Evolutionary conservation across 2,888 invertebrate genomes (phyloP), one percentile per base, ranked within the genome.

Genomic region (Gandaritis pyraliata): DNA sequence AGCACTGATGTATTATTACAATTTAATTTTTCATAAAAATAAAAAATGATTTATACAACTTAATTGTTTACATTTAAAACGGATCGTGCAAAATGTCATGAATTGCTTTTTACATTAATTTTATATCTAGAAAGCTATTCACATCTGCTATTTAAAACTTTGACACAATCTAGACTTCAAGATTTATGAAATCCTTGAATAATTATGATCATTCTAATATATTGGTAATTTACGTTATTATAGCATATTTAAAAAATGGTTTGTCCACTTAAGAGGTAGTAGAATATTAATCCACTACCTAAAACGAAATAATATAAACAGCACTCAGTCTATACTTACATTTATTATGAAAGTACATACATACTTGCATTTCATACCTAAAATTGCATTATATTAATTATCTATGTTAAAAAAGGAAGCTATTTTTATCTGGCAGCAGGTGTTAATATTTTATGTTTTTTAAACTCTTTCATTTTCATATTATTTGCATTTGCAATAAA

Each of bases 11-110:
- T 73, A 68, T 74, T 75, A 76, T 80, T 83, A 83, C 82, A 85
- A 73, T 82, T 82, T 84, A 81, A 78, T 82, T 81, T 72, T 74
- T 70, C 61, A 70, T 76, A 82, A 82, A 84, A 83, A 78, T 85
- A 80, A 86, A 86, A 87, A 86, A 72, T 78, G 82, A 83, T 85
- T 85, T 87, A 77, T 85, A 87, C 87, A 88, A 80, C 84, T 67
- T 48, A 63, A 72, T 74, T 69, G 61, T 71, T 76, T 76, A 72
- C 61, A 72, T 68, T 62, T 53, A 65, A 68, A 60, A 66, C 49
- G 63, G 62, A 63, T 68, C 64, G 59, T 60, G 50, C 54, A 60
- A 66, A 66, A 57, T 69, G 69, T 70, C 68, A 70, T 73, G 64
- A 68, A 64, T 38, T 33, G 33, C 33, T 33, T 54, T 30, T 47